Evolutionary conservation across 2,113 vertebrate species (phyloP).

Genomic region (Xenopus laevis): DNA sequence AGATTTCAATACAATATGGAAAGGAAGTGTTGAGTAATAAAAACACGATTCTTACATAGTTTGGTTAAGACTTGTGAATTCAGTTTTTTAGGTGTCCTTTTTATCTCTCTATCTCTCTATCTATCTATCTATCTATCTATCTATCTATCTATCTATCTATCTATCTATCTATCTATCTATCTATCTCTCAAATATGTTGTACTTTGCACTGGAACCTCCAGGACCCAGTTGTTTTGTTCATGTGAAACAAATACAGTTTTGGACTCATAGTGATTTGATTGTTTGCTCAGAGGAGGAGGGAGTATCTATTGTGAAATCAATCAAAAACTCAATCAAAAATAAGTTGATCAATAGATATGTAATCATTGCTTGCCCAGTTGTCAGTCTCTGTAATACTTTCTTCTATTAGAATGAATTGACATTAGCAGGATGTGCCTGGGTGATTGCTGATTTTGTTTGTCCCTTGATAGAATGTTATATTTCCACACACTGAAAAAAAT

Average conservation of each 20-base stretch:
- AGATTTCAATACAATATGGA: no score
- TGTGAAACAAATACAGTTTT: background rate
- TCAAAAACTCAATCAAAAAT: constrained; percentile 32
- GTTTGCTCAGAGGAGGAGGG: constrained; percentile 30
- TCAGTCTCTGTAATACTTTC: constrained; percentile 25
- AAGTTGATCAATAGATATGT: constrained; percentile 48
- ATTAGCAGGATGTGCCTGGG: constrained; percentile 25
- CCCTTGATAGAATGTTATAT: constrained; percentile 29
- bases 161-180: no score
- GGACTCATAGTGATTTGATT: constrained; percentile 32
- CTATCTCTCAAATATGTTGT: constrained; percentile 7
- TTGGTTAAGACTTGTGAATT: no score
- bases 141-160: no score
- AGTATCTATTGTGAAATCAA: constrained; percentile 33
- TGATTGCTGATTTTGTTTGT: constrained; percentile 39
- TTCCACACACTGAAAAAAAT: constrained; percentile 34
- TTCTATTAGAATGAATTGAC: constrained; percentile 19
- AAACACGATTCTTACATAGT: no score
- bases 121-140: no score
- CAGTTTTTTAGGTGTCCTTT: no score
- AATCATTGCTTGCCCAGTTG: constrained; percentile 51
- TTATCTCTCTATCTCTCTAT: no score
- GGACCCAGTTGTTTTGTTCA: constrained; percentile 43
- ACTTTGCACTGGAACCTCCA: constrained; percentile 39
- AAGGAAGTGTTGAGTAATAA: no score